Evolutionary conservation across 2,888 invertebrate genomes (phyloP).

Genomic region (Acleris literana): DNA sequence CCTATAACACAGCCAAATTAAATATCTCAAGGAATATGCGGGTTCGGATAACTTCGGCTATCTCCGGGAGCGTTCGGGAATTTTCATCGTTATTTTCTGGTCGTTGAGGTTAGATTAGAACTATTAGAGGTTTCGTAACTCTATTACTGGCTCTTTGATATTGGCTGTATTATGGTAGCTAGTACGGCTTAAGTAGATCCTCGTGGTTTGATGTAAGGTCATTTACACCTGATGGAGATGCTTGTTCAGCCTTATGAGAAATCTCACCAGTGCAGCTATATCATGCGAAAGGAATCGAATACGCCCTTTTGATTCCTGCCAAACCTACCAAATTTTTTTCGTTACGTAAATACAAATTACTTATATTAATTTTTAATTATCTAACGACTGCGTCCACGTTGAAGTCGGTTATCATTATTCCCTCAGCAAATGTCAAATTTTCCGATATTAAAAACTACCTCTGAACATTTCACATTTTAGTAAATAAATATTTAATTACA

Average conservation of each 20-base stretch:
- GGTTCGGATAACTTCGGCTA: constrained; percentile 9
- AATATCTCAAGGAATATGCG: constrained; percentile 41
- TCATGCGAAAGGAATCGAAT: too few relatives aligned
- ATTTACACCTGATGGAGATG: constrained; percentile 22
- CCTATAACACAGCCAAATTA: constrained; percentile 52
- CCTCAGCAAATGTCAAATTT: too few relatives aligned
- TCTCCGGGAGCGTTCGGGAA: constrained; percentile 23
- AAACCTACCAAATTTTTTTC: too few relatives aligned
- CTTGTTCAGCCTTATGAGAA: neutral
- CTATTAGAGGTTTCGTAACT: constrained; percentile 60
- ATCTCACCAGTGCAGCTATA: too few relatives aligned
- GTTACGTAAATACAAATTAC: too few relatives aligned
- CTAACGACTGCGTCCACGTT: too few relatives aligned
- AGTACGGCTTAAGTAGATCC: constrained; percentile 27
- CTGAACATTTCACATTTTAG: too few relatives aligned
- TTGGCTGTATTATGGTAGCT: constrained; percentile 37
- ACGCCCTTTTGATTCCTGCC: too few relatives aligned
- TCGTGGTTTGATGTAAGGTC: constrained; percentile 30
- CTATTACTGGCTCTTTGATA: constrained; percentile 48
- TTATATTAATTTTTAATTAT: too few relatives aligned
- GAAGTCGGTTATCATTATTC: too few relatives aligned
- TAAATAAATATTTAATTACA: too few relatives aligned
- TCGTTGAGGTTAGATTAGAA: constrained; percentile 61
- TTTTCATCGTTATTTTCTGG: constrained; percentile 51
- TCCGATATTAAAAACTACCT: too few relatives aligned